phyloP scores from a whole-genome alignment of 2,888 invertebrate genomes.

The Orthonychiurus folsomi region DNA sequence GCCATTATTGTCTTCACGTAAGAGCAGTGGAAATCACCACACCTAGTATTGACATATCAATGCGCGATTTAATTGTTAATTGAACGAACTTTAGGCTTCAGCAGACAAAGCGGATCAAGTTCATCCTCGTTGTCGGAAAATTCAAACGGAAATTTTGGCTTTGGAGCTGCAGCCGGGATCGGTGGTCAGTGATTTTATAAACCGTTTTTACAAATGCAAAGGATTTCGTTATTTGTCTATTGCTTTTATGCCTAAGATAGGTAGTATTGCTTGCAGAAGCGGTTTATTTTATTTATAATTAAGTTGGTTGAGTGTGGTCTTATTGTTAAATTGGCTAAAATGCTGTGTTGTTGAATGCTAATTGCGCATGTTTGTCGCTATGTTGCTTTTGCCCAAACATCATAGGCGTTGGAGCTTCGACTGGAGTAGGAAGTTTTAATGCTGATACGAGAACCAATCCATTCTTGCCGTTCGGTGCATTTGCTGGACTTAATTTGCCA shows the following conservation, averaged over 20 bases:
- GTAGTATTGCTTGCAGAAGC: no score
- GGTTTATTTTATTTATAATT: no score
- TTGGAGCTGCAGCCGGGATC: not conserved
- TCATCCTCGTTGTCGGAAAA: not conserved
- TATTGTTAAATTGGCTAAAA: no score
- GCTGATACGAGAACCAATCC: slow-evolving; percentile 25
- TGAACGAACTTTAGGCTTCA: not conserved
- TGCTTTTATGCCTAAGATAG: no score
- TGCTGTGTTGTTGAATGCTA: no score
- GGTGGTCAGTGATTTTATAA: not conserved
- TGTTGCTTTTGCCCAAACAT: no score
- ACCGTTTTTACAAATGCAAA: no score
- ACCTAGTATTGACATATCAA: no score
- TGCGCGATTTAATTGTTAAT: not conserved
- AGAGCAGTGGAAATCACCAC: no score
- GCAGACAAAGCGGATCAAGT: not conserved
- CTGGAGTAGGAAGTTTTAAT: slow-evolving; percentile 31
- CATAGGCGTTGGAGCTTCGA: slow-evolving; percentile 16
- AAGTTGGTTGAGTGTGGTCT: no score
- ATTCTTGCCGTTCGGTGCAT: slow-evolving; percentile 36
- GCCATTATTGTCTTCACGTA: not conserved
- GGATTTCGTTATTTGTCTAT: no score
- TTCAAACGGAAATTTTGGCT: not conserved
- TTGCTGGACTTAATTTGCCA: slow-evolving; percentile 33
- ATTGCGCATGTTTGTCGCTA: no score